Conservation (phyloP, 2,888 invertebrate genomes). For the Pandemis corylana region DNA sequence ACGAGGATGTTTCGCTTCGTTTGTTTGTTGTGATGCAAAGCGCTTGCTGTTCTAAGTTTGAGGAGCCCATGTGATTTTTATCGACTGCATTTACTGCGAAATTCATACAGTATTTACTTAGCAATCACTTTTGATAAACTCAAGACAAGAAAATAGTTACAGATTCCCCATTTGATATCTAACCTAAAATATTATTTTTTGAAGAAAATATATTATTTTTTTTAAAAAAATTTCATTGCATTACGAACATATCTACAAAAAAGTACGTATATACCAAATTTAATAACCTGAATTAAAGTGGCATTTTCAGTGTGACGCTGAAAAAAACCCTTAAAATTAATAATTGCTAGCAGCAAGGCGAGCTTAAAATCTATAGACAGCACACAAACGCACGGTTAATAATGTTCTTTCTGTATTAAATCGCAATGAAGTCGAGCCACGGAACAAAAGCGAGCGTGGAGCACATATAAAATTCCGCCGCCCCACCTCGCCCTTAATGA, state of each 20-base stretch:
- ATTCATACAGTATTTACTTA: neutral
- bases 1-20: constrained; percentile 45
- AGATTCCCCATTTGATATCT: no score
- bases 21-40: constrained; percentile 56
- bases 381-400: constrained; percentile 30
- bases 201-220: no score
- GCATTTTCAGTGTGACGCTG: neutral
- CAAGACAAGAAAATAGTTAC: no score
- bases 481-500: constrained; percentile 57
- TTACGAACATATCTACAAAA: no score
- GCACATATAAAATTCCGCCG: constrained; percentile 47
- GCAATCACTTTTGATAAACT: no score
- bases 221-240: no score
- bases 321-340: neutral
- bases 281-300: neutral
- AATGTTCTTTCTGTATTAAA: constrained; percentile 40
- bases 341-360: neutral
- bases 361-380: constrained; percentile 16
- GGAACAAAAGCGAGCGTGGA: constrained; percentile 29
- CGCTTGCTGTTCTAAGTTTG: constrained; percentile 46
- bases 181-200: no score
- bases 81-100: neutral
- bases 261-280: no score
- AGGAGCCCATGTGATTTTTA: constrained; percentile 45
- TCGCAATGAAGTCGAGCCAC: constrained; percentile 17